Conservation (phyloP, 2,888 invertebrate genomes). For the Apomyelois bistriatella region DNA sequence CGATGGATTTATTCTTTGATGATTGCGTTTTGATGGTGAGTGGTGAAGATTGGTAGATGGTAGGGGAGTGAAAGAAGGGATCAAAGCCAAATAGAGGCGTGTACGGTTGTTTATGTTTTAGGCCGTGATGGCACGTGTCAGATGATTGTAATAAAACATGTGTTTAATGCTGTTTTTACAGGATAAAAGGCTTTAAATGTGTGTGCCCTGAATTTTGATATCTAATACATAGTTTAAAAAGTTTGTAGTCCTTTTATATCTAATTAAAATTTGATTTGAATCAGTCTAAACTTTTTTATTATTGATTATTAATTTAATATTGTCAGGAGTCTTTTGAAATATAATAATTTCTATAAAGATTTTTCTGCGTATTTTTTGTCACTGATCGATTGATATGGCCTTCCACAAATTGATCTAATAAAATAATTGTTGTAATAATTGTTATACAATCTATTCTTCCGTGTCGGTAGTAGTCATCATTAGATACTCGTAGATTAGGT, state of each 20-base stretch:
- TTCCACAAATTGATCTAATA: not conserved
- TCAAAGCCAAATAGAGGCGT: constrained; percentile 38
- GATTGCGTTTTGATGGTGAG: constrained; percentile 22
- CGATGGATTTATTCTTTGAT: constrained; percentile 36
- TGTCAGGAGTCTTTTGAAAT: no score
- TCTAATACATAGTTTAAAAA: no score
- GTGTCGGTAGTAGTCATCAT: not conserved
- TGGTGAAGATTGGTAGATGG: constrained; percentile 32
- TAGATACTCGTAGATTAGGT: no score
- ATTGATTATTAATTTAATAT: no score
- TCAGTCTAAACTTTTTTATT: no score
- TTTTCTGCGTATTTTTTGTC: not conserved
- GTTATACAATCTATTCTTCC: not conserved
- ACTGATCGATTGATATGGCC: not conserved
- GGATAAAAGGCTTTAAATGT: constrained; percentile 15
- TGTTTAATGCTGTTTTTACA: constrained; percentile 43
- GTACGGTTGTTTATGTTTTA: constrained; percentile 55
- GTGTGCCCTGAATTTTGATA: not conserved
- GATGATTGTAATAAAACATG: constrained; percentile 55
- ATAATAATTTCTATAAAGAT: no score
- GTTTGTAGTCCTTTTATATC: no score
- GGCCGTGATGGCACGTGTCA: constrained; percentile 59
- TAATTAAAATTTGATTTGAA: no score
- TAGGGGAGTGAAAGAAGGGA: constrained; percentile 45
- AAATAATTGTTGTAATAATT: not conserved